These are phyloP conservation scores for Polyodon spathula DNA, from an alignment of 2,113 vertebrate species.

Conservation along the genomic window DNA sequence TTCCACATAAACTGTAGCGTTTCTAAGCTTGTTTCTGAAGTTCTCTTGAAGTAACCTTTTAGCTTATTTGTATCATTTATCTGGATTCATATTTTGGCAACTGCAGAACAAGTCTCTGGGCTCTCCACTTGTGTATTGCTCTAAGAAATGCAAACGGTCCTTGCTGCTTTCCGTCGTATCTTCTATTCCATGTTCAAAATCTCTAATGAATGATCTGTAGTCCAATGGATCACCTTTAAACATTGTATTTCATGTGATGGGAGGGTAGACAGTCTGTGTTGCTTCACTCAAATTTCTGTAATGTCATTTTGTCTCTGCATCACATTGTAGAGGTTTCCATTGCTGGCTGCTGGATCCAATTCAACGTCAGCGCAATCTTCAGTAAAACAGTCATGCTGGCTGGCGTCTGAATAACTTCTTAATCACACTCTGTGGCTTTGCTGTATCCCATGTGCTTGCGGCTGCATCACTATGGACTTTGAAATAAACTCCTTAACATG, in stretches of 20 bases:
- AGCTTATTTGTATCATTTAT: slow-evolving; percentile 11
- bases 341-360: too few relatives aligned
- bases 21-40: slow-evolving; percentile 15
- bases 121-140: slow-evolving; percentile 20
- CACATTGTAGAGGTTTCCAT: too few relatives aligned
- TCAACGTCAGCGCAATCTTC: too few relatives aligned
- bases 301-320: slow-evolving; percentile 7
- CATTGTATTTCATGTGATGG: slow-evolving; percentile 9
- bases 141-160: slow-evolving; percentile 15
- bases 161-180: background rate
- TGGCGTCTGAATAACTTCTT: too few relatives aligned
- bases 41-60: slow-evolving; percentile 4
- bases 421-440: too few relatives aligned
- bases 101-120: slow-evolving; percentile 13
- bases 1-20: slow-evolving; percentile 7
- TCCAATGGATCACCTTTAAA: slow-evolving; percentile 13
- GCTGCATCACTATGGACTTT: too few relatives aligned
- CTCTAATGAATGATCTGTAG: slow-evolving; percentile 11
- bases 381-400: too few relatives aligned
- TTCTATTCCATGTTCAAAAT: slow-evolving; percentile 13
- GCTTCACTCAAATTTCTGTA: slow-evolving; percentile 5
- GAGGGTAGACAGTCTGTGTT: slow-evolving; percentile 1
- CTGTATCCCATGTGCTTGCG: too few relatives aligned
- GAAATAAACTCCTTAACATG: too few relatives aligned
- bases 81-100: slow-evolving; percentile 13